Base-by-base conservation (phyloP, 1,140 invertebrate species). In the Drosophila nigrodunni region DNA sequence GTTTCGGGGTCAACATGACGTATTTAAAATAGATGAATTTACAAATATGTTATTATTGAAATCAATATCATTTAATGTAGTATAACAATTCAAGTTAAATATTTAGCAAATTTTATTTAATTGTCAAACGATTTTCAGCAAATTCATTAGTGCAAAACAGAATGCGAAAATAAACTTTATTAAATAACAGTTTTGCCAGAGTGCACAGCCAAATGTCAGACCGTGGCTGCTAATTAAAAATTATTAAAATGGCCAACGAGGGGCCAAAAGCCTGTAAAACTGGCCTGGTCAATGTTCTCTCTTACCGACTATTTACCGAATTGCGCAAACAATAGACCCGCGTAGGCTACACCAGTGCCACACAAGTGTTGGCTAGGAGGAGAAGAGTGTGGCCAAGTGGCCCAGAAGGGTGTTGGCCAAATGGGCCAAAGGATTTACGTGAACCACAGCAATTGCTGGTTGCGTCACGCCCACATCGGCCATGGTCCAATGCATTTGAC, bases 211-310 rank as follows among this genome's bases (percentile, higher is more conserved):
- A 50, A 44, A 41, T 65, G 50, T 57, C 43, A 41, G 41, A 34
- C 50, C 15, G 50, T 41, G 49, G 52, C 50, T 35, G 68, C 60
- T 65, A 71, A 71, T 71, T 71, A 71, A 71, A 71, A 71, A 71
- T 71, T 65, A 71, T 71, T 71, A 71, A 71, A 65, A 71, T 71
- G 21, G 60, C 18, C 50, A 67, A 49, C 13, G n/a, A 2, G 25
- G 30, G 39, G 11, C 25, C 54, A 61, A 61, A 67, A 10, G 25
- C 58, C 59, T 4, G 49, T 9, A 25, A 3, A 30, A 30, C 21
- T 21, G 0, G 57, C 25, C 8, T 21, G 3, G 30, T 13, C 15
- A 10, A 8, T 8, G 13, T 1, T 13, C 18, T 11, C 15, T 58
- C 44, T 18, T n/a, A 58, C 39, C 55, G 47, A 46, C 49, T 55